Conservation (phyloP, 1,140 invertebrate species). For the Pogonognathellus flavescens region DNA sequence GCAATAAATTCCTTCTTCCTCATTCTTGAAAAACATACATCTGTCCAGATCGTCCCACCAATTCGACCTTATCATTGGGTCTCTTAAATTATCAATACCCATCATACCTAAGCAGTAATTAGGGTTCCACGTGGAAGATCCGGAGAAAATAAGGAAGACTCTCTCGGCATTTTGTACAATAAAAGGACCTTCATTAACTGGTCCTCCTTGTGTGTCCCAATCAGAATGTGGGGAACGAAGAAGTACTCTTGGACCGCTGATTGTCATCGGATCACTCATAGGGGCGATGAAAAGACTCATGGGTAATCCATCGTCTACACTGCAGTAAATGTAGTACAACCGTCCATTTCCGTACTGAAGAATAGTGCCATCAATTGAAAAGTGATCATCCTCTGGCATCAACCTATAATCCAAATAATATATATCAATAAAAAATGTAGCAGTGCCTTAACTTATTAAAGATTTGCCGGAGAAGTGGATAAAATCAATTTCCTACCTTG, state of each 20-base stretch:
- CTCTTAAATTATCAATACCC: slow-evolving; percentile 59
- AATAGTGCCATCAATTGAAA: slow-evolving; percentile 52
- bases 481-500: neutral
- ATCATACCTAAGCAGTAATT: slow-evolving; percentile 63
- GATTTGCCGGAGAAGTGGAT: neutral
- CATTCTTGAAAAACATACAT: slow-evolving; percentile 60
- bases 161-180: slow-evolving; percentile 57
- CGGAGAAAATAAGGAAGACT: slow-evolving; percentile 60
- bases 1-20: slow-evolving; percentile 54
- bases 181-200: slow-evolving; percentile 63
- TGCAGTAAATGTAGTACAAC: slow-evolving; percentile 51
- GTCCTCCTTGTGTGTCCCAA: slow-evolving; percentile 55
- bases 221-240: slow-evolving; percentile 49
- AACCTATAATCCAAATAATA: neutral
- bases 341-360: slow-evolving; percentile 52
- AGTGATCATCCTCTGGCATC: slow-evolving; percentile 39
- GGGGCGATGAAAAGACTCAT: slow-evolving; percentile 61
- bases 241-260: slow-evolving; percentile 19
- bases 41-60: slow-evolving; percentile 62
- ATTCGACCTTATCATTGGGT: slow-evolving; percentile 56
- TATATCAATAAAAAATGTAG: too few relatives aligned
- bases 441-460: too few relatives aligned
- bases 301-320: slow-evolving; percentile 32
- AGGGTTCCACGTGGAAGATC: slow-evolving; percentile 56
- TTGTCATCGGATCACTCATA: slow-evolving; percentile 45